A percentile compares a stretch with the other conserved stretches of the same genome.
phyloP scores from a whole-genome alignment of 2,797 vertebrate genomes.

The Enteromius argenteus region DNA sequence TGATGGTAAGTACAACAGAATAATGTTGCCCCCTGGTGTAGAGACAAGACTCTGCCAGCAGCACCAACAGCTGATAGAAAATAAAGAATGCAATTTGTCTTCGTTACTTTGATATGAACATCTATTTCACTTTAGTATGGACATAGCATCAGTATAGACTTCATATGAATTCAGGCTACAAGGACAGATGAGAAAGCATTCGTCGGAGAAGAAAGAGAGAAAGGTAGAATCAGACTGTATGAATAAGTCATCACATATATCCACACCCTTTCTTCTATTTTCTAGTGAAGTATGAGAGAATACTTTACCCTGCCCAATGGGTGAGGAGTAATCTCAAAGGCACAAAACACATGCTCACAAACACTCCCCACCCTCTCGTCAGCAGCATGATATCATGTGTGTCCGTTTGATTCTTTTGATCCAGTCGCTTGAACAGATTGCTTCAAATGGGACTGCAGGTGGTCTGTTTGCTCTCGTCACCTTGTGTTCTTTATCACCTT shows the following conservation, averaged over 20 bases:
- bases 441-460: conserved; percentile 50
- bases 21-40: conserved; percentile 77
- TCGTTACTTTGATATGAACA: conserved; percentile 41
- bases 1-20: conserved; percentile 59
- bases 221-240: conserved; percentile 7
- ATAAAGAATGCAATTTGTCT: conserved; percentile 25
- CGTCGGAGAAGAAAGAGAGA: conserved; percentile 10
- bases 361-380: neutral
- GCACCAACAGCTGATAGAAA: neutral
- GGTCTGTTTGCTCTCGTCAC: conserved; percentile 17
- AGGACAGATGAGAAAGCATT: conserved; percentile 23
- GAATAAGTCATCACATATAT: conserved; percentile 27
- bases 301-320: conserved; percentile 13
- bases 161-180: conserved; percentile 3
- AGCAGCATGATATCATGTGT: conserved; percentile 36
- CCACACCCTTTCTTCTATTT: neutral
- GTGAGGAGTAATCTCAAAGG: conserved; percentile 25
- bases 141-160: conserved; percentile 26
- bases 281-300: neutral
- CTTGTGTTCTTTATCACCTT: conserved; percentile 12
- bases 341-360: conserved; percentile 8
- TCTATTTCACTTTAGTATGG: conserved; percentile 12
- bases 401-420: conserved; percentile 37
- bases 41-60: conserved; percentile 13
- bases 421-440: conserved; percentile 52